Evolutionary conservation across 2,888 invertebrate species (phyloP).

Genomic region (Odontocerum albicorne): DNA sequence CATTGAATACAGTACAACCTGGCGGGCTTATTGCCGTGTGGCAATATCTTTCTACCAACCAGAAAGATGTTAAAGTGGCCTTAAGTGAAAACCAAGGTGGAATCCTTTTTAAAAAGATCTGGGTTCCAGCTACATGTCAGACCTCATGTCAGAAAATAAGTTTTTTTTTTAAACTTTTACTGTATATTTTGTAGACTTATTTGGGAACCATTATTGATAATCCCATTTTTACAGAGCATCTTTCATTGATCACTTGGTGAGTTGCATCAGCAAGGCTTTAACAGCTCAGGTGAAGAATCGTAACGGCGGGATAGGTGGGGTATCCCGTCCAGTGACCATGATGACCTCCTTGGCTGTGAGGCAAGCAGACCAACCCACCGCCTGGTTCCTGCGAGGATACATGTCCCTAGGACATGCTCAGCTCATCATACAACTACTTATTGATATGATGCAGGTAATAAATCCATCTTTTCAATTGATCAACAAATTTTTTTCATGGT

Average conservation of each 20-base stretch:
- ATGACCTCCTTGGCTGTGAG: slow-evolving; percentile 50
- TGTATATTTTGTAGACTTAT: too few relatives aligned
- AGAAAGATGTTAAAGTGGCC: too few relatives aligned
- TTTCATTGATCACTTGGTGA: slow-evolving; percentile 85
- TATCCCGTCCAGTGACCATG: slow-evolving; percentile 50
- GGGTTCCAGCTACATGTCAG: too few relatives aligned
- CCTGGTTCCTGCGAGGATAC: slow-evolving; percentile 89
- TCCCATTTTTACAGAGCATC: slow-evolving; percentile 61
- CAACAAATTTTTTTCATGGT: too few relatives aligned
- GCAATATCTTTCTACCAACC: too few relatives aligned
- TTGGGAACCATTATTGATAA: too few relatives aligned
- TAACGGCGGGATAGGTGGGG: slow-evolving; percentile 38
- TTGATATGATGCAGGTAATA: slow-evolving; percentile 89
- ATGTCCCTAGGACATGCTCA: slow-evolving; percentile 85
- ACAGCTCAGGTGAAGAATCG: slow-evolving; percentile 77
- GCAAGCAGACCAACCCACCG: slow-evolving; percentile 39
- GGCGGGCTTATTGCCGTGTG: too few relatives aligned
- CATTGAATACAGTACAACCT: too few relatives aligned
- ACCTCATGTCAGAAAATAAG: neutral
- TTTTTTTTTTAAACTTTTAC: too few relatives aligned
- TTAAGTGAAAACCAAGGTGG: too few relatives aligned
- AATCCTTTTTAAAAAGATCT: too few relatives aligned
- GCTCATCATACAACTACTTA: slow-evolving; percentile 81
- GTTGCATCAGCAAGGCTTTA: slow-evolving; percentile 88
- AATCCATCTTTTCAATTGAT: neutral